These are phyloP conservation scores for Anolis carolinensis DNA, from an alignment of 2,113 vertebrate species.

Conservation along the genomic window DNA sequence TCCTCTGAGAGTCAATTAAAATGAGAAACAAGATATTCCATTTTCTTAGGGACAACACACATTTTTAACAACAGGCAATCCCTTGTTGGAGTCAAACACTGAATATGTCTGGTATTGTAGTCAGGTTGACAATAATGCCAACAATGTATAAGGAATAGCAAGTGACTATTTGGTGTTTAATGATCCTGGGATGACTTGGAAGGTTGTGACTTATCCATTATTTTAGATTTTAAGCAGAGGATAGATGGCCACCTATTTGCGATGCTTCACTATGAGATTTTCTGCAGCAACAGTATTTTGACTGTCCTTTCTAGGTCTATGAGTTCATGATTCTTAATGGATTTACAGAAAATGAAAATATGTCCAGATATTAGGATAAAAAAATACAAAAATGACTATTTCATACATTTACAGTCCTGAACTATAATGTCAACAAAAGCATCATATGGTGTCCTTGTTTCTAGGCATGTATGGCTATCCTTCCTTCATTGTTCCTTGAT, in stretches of 20 bases:
- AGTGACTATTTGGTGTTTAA: background rate
- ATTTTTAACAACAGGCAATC: background rate
- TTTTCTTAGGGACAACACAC: background rate
- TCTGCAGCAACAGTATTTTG: too few relatives aligned
- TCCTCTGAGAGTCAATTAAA: constrained; percentile 3
- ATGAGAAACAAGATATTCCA: background rate
- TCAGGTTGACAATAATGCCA: background rate
- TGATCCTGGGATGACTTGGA: background rate
- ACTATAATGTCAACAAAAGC: too few relatives aligned
- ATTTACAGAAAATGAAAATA: too few relatives aligned
- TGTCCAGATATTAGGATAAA: too few relatives aligned
- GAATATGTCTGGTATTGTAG: background rate
- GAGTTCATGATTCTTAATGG: too few relatives aligned
- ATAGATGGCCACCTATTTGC: background rate
- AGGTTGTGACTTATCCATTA: background rate
- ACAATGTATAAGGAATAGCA: background rate
- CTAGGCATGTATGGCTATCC: too few relatives aligned
- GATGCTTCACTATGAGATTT: background rate
- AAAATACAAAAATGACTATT: too few relatives aligned
- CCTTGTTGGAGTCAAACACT: background rate
- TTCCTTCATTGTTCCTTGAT: too few relatives aligned
- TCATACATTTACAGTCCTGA: too few relatives aligned
- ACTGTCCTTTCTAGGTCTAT: too few relatives aligned
- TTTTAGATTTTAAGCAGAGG: background rate
- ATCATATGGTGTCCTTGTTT: too few relatives aligned